phyloP scores from a whole-genome alignment of 1,140 invertebrate species.

The Nixonia krombeini region DNA sequence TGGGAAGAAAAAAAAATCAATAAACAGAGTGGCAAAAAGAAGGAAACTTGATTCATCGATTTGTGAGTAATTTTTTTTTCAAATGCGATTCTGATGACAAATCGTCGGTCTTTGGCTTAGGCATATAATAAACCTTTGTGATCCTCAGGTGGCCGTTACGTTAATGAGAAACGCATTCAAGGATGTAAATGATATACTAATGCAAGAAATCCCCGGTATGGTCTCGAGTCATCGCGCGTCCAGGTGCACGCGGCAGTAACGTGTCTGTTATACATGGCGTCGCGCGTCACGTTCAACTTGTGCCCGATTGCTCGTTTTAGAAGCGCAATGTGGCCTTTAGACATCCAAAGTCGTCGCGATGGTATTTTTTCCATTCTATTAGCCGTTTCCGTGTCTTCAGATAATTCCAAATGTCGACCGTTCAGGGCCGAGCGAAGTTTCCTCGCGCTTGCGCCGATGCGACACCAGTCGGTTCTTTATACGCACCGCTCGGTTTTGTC shows the following conservation, averaged over 20 bases:
- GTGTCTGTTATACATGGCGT: neutral
- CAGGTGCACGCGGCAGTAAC: neutral
- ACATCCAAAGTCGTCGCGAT: neutral
- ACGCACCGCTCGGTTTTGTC: neutral
- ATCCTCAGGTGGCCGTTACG: neutral
- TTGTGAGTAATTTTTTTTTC: no score
- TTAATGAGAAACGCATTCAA: neutral
- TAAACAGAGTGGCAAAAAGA: no score
- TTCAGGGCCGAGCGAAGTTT: conserved; percentile 10
- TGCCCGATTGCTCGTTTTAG: conserved; percentile 1
- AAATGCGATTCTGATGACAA: no score
- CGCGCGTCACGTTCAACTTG: conserved; percentile 8
- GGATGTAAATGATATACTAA: conserved; percentile 6
- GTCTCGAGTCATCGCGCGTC: neutral
- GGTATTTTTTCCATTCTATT: neutral
- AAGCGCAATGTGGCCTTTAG: neutral
- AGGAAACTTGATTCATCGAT: no score
- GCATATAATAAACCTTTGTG: neutral
- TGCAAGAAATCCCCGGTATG: neutral
- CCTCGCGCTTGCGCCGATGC: neutral
- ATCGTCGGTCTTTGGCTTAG: no score
- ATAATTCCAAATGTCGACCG: neutral
- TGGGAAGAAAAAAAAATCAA: no score
- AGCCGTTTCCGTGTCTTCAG: conserved; percentile 1
- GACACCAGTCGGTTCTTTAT: conserved; percentile 17